Evolutionary conservation across 2,113 vertebrate species (phyloP).

Genomic region (Stercorarius parasiticus): DNA sequence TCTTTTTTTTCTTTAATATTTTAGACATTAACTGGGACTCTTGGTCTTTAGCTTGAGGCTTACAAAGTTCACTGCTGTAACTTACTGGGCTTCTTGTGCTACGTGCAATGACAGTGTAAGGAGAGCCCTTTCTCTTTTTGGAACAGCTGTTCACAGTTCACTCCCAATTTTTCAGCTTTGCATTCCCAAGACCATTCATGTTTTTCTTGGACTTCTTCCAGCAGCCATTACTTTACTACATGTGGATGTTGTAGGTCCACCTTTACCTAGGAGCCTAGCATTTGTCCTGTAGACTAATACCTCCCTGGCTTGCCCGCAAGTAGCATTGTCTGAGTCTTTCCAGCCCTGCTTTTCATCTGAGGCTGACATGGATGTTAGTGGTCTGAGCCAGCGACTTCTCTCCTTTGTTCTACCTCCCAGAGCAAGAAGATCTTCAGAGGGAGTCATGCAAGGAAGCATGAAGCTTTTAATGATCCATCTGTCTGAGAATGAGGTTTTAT

Average conservation of each 20-base stretch:
- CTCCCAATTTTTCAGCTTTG: neutral
- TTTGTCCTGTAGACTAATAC: neutral
- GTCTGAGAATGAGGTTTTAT: neutral
- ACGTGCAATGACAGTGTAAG: neutral
- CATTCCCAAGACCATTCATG: neutral
- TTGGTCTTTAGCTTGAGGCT: neutral
- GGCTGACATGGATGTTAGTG: neutral
- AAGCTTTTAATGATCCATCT: neutral
- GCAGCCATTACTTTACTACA: neutral
- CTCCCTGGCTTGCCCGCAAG: neutral
- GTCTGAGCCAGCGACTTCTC: neutral
- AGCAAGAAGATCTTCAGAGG: neutral
- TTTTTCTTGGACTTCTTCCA: neutral
- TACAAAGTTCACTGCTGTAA: neutral
- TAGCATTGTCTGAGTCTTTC: neutral
- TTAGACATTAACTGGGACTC: neutral
- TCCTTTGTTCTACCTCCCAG: neutral
- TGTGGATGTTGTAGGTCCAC: neutral
- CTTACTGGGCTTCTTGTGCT: neutral
- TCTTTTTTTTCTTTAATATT: neutral
- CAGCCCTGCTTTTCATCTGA: neutral
- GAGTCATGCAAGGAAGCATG: neutral
- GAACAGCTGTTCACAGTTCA: neutral
- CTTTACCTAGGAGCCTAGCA: neutral
- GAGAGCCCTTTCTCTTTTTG: neutral